A percentile compares a stretch with the other conserved stretches of the same genome.
Evolutionary conservation across 2,113 vertebrate species (phyloP).

Genomic region (Hippocampus comes): DNA sequence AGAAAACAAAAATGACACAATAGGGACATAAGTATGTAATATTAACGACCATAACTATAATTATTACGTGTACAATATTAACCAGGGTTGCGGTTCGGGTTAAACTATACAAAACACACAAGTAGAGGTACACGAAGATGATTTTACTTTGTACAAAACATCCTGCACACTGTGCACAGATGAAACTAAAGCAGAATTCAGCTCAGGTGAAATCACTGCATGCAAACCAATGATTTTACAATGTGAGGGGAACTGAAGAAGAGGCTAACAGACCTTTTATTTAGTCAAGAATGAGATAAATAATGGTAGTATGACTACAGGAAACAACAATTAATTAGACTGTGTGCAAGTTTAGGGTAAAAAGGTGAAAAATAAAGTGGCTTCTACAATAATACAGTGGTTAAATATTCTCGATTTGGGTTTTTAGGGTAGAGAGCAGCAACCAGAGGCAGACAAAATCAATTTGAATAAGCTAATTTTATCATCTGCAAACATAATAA

Average conservation of each 20-base stretch:
- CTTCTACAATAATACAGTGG: no score
- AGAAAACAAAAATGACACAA: constrained; percentile 48
- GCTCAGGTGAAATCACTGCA: not conserved
- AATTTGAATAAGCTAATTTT: not conserved
- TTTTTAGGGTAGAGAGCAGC: no score
- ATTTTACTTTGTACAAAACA: not conserved
- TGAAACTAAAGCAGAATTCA: not conserved
- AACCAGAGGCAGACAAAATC: no score
- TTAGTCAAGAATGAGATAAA: not conserved
- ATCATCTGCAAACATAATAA: not conserved
- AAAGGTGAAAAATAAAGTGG: not conserved
- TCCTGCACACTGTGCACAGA: not conserved
- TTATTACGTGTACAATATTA: constrained; percentile 13
- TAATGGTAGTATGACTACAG: not conserved
- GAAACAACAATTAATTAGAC: not conserved
- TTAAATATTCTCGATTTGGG: not conserved
- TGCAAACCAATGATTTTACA: not conserved
- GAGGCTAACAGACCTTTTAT: not conserved
- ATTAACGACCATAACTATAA: no score
- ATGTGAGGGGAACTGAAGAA: not conserved
- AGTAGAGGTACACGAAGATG: not conserved
- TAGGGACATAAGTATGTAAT: constrained; percentile 37
- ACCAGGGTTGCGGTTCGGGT: constrained; percentile 12
- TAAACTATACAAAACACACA: constrained; percentile 11
- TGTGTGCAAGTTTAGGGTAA: not conserved